These are phyloP conservation scores for Rambutsinella grinnellia DNA, from an alignment of 2,888 invertebrate species.

Conservation along the genomic window DNA sequence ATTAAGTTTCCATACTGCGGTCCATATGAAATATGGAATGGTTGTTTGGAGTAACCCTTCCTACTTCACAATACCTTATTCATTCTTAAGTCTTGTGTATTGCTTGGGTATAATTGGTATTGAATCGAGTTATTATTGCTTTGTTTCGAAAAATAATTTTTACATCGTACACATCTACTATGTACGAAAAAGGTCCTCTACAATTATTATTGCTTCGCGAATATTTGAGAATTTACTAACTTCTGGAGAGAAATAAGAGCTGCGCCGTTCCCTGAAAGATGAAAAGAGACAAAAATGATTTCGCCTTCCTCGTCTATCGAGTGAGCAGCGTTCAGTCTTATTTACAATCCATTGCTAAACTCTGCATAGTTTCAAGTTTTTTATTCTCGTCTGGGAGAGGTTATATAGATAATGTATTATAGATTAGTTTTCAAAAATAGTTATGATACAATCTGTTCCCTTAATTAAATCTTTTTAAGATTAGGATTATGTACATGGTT, in stretches of 20 bases:
- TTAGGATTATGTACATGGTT: conserved; percentile 37
- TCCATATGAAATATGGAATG: background rate
- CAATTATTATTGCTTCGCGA: conserved; percentile 54
- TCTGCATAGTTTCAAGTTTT: conserved; percentile 56
- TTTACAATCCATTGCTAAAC: conserved; percentile 35
- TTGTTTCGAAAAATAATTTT: background rate
- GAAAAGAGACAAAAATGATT: conserved; percentile 5
- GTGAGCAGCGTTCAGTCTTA: background rate
- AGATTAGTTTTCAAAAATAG: background rate
- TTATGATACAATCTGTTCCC: background rate
- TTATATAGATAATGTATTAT: background rate
- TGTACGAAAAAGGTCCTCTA: conserved; percentile 37
- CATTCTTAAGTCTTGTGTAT: too few relatives aligned
- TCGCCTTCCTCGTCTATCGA: background rate
- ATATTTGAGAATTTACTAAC: conserved; percentile 45
- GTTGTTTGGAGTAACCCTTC: too few relatives aligned
- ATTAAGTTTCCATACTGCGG: background rate
- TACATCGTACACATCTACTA: background rate
- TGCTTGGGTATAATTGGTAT: conserved; percentile 27
- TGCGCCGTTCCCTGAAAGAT: conserved; percentile 15
- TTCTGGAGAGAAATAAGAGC: conserved; percentile 20
- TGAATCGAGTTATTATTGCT: conserved; percentile 10
- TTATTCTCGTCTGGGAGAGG: conserved; percentile 43
- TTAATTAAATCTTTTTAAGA: background rate
- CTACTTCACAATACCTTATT: too few relatives aligned